Percentiles rank a stretch among this genome's conserved stretches.
These are phyloP conservation scores for Hepsetus odoe DNA, from an alignment of 2,113 vertebrate species.

Conservation along the genomic window DNA sequence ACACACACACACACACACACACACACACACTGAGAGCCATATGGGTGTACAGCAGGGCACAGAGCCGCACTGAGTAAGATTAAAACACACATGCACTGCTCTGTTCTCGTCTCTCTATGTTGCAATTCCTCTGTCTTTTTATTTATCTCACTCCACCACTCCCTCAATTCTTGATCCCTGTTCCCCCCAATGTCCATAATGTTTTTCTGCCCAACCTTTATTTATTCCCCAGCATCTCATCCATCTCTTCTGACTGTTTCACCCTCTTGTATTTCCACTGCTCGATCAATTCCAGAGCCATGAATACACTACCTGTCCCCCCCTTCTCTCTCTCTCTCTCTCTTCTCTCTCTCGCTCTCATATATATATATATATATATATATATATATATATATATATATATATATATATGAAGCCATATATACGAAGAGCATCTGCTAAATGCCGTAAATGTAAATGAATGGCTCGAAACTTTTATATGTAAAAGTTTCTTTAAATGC, in stretches of 20 bases:
- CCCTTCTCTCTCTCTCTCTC: neutral
- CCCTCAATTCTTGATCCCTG: neutral
- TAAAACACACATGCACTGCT: conserved; percentile 43
- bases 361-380: too few species aligned
- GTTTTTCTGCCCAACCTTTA: neutral
- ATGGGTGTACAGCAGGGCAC: conserved; percentile 53
- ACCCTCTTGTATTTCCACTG: neutral
- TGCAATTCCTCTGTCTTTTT: conserved; percentile 4
- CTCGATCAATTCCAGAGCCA: neutral
- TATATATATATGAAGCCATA: too few species aligned
- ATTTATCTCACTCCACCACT: conserved; percentile 12
- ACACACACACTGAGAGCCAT: conserved; percentile 39
- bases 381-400: too few species aligned
- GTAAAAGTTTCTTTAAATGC: too few species aligned
- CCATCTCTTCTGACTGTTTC: neutral
- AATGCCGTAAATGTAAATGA: too few species aligned
- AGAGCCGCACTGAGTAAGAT: conserved; percentile 44
- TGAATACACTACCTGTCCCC: neutral
- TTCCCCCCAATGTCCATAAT: neutral
- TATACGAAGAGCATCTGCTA: too few species aligned
- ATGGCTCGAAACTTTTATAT: too few species aligned
- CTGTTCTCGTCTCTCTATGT: conserved; percentile 11
- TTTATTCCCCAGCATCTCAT: neutral
- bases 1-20: conserved; percentile 27
- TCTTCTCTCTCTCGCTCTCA: neutral